phyloP scores from a whole-genome alignment of 2,888 invertebrate genomes.

The Latheticus oryzae region DNA sequence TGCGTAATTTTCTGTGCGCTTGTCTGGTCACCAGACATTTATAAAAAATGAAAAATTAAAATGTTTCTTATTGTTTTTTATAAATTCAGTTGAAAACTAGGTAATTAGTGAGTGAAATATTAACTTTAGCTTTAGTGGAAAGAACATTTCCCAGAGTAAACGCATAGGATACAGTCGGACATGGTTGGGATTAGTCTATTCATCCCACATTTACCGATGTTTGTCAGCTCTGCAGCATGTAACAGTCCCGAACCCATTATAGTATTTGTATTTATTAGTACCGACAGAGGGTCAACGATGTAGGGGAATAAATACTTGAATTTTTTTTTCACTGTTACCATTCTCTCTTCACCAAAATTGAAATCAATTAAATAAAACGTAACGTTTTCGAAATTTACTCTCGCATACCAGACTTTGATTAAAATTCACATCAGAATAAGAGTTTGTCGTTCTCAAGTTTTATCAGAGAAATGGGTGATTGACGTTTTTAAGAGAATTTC shows the following conservation, averaged over 20 bases:
- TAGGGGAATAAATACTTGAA: slow-evolving; percentile 15
- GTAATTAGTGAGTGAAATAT: slow-evolving; percentile 1
- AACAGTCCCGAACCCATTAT: slow-evolving; percentile 42
- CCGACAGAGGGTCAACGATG: slow-evolving; percentile 29
- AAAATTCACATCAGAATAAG: slow-evolving; percentile 40
- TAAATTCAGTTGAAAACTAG: no score
- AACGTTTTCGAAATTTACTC: slow-evolving; percentile 6
- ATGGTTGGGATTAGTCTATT: slow-evolving; percentile 47
- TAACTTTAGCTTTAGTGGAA: slow-evolving; percentile 15
- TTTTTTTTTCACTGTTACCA: slow-evolving; percentile 18
- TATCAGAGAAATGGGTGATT: slow-evolving; percentile 57
- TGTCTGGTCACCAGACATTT: no score
- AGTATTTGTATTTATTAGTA: slow-evolving; percentile 41
- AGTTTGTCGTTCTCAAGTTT: slow-evolving; percentile 46
- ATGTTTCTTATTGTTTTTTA: no score
- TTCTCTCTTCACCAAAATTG: slow-evolving; percentile 3
- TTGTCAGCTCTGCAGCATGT: slow-evolving; percentile 39
- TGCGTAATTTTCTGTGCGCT: no score
- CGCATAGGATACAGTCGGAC: slow-evolving; percentile 37
- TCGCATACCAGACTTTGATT: slow-evolving; percentile 31
- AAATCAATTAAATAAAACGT: slow-evolving; percentile 32
- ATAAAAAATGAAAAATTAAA: no score
- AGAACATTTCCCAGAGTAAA: slow-evolving; percentile 17
- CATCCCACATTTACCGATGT: slow-evolving; percentile 44
- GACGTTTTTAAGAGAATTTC: slow-evolving; percentile 60